Evolutionary conservation across 2,113 vertebrate species (phyloP).

Genomic region (Apus apus): DNA sequence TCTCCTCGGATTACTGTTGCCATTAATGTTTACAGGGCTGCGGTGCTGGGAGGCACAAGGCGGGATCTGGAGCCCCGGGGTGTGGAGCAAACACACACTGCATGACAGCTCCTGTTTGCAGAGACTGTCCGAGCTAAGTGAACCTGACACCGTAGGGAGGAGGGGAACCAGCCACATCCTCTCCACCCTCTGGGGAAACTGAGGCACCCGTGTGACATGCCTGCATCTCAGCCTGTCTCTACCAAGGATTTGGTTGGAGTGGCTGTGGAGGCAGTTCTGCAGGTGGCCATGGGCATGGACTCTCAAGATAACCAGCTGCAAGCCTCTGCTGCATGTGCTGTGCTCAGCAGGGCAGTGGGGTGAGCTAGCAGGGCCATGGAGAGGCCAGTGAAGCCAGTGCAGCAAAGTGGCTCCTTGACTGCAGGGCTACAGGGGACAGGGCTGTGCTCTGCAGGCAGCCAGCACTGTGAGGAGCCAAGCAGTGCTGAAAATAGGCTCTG

Average conservation of each 20-base stretch:
- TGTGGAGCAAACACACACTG: accelerated
- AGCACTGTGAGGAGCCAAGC: accelerated
- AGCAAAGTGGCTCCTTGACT: accelerated
- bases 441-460: not conserved
- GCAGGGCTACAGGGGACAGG: not conserved
- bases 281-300: accelerated
- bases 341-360: not conserved
- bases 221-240: not conserved
- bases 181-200: not conserved
- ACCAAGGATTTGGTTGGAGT: not conserved
- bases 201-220: accelerated
- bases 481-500: not conserved
- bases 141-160: not conserved
- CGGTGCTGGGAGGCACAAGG: not conserved
- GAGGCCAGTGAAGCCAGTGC: accelerated
- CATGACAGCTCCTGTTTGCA: not conserved
- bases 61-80: not conserved
- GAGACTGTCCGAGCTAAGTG: not conserved
- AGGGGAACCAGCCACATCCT: not conserved
- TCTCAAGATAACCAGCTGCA: not conserved
- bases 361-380: not conserved
- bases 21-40: not conserved
- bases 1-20: slow-evolving; percentile 6
- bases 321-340: accelerated
- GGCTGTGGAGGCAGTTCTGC: not conserved